Conservation (phyloP, 1,140 invertebrate genomes). For the Olivierus martensii region DNA sequence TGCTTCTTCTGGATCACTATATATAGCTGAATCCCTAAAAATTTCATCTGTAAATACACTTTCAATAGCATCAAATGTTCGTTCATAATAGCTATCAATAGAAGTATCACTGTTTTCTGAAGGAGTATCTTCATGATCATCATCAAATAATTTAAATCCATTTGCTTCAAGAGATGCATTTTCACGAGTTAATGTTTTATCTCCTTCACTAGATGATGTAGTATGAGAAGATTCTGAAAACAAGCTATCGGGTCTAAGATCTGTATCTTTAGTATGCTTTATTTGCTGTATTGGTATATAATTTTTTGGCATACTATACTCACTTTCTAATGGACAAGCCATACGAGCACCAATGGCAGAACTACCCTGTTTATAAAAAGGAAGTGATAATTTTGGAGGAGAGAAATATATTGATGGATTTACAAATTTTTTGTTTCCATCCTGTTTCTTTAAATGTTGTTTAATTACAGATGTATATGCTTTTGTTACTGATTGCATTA, state of each 20-base stretch:
- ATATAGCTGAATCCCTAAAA: slow-evolving; percentile 65
- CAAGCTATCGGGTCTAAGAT: slow-evolving; percentile 36
- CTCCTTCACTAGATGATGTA: slow-evolving; percentile 34
- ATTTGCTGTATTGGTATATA: slow-evolving; percentile 36
- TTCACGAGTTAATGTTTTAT: slow-evolving; percentile 16
- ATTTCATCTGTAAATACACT: slow-evolving; percentile 43
- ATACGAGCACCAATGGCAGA: slow-evolving; percentile 67
- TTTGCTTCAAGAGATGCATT: slow-evolving; percentile 7
- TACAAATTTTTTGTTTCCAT: slow-evolving; percentile 17
- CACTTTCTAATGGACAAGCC: slow-evolving; percentile 42
- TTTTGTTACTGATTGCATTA: slow-evolving; percentile 25
- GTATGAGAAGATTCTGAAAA: slow-evolving; percentile 35
- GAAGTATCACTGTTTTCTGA: slow-evolving; percentile 27
- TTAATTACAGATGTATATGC: slow-evolving; percentile 30
- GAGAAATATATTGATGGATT: not conserved
- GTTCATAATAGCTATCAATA: slow-evolving; percentile 55
- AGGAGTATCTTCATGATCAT: slow-evolving; percentile 18
- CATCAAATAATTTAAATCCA: slow-evolving; percentile 15
- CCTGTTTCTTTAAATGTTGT: slow-evolving; percentile 24
- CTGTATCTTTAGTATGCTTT: slow-evolving; percentile 21
- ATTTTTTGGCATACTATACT: slow-evolving; percentile 63
- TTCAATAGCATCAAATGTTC: slow-evolving; percentile 59
- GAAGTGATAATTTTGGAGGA: slow-evolving; percentile 12
- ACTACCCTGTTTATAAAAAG: slow-evolving; percentile 56
- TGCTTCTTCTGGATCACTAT: slow-evolving; percentile 52